Conservation (phyloP, 2,113 vertebrate species). For the Copsychus sechellarum region DNA sequence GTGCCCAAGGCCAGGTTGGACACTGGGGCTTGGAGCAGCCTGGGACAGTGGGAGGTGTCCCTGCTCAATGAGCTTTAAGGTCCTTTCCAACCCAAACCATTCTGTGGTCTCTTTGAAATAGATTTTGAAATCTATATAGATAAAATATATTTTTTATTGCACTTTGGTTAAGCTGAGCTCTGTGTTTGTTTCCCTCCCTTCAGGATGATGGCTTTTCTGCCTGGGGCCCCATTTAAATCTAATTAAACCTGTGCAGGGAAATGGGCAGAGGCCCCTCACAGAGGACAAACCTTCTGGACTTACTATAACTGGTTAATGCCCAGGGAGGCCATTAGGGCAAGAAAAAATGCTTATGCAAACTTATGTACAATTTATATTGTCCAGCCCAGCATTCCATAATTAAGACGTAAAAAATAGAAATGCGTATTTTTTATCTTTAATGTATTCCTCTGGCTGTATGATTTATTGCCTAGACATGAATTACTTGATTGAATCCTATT, state of each 20-base stretch:
- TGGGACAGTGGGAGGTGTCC: neutral
- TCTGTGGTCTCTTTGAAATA: neutral
- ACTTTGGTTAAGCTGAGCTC: neutral
- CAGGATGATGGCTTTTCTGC: neutral
- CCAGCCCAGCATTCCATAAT: neutral
- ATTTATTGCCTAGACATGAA: neutral
- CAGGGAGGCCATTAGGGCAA: neutral
- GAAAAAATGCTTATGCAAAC: neutral
- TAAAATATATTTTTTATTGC: neutral
- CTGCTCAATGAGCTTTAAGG: neutral
- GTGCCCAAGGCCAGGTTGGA: rapidly evolving
- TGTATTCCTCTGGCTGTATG: neutral
- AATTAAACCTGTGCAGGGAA: neutral
- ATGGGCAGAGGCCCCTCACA: neutral
- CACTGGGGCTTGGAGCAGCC: neutral
- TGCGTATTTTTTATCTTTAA: neutral
- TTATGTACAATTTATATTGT: neutral
- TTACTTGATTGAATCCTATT: neutral
- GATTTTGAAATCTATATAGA: neutral
- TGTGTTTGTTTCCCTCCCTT: neutral
- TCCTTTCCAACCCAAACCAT: neutral
- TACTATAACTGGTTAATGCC: neutral
- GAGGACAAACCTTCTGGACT: neutral
- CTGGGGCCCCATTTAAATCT: neutral
- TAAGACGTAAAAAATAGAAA: neutral